These are phyloP conservation scores for Calliphora vomitoria DNA, from an alignment of 2,888 invertebrate species.

Conservation along the genomic window DNA sequence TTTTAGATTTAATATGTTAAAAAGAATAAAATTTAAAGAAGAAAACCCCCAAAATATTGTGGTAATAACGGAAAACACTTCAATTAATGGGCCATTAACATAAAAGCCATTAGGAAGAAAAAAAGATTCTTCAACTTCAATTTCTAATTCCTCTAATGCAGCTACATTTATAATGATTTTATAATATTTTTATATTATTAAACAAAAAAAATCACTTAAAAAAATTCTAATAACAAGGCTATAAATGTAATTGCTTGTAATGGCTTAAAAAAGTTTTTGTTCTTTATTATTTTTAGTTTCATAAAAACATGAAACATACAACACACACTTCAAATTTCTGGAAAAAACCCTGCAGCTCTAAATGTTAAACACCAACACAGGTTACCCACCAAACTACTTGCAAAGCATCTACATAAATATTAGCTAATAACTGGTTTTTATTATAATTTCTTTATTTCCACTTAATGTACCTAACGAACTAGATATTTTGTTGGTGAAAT, in stretches of 20 bases:
- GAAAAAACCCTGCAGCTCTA: too few relatives aligned
- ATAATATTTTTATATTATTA: conserved; percentile 19
- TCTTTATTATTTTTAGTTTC: background rate
- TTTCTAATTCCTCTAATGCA: conserved; percentile 8
- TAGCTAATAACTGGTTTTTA: background rate
- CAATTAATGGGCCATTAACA: conserved; percentile 70
- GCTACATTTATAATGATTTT: conserved; percentile 34
- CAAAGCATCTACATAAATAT: too few relatives aligned
- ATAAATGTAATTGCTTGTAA: conserved; percentile 71
- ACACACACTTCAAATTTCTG: too few relatives aligned
- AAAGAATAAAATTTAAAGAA: too few relatives aligned
- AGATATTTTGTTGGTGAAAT: too few relatives aligned
- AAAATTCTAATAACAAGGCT: conserved; percentile 58
- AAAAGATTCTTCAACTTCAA: conserved; percentile 6
- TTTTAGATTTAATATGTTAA: background rate
- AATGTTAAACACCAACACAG: too few relatives aligned
- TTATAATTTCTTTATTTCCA: background rate
- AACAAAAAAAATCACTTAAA: conserved; percentile 52
- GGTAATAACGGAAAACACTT: conserved; percentile 65
- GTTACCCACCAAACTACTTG: too few relatives aligned
- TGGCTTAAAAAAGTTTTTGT: conserved; percentile 41
- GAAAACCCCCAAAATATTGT: conserved; percentile 8
- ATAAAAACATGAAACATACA: background rate
- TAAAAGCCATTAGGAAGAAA: conserved; percentile 48
- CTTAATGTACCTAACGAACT: too few relatives aligned